These are phyloP conservation scores for Somateria mollissima DNA, from an alignment of 2,797 vertebrate species.

Conservation along the genomic window DNA sequence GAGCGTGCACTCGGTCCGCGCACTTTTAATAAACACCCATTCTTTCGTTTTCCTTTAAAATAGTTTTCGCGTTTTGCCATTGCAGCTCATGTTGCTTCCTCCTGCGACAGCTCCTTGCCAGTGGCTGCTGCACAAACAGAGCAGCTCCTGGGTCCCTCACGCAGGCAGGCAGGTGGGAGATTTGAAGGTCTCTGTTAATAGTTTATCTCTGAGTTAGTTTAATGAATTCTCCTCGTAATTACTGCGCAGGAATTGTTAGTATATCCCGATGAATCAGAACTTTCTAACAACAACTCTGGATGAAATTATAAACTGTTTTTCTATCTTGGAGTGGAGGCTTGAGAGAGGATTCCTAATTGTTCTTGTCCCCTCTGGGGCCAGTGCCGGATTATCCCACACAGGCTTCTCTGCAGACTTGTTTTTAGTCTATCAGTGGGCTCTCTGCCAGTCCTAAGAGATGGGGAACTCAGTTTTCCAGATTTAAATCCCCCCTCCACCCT, in stretches of 20 bases:
- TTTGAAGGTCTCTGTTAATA: conserved; percentile 37
- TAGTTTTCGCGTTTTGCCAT: neutral
- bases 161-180: conserved; percentile 28
- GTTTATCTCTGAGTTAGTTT: conserved; percentile 27
- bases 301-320: conserved; percentile 65
- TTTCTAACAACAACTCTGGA: conserved; percentile 60
- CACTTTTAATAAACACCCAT: neutral
- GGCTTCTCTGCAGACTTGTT: conserved; percentile 44
- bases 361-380: conserved; percentile 45
- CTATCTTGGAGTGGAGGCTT: conserved; percentile 63
- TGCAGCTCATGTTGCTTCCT: neutral
- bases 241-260: conserved; percentile 50
- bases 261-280: conserved; percentile 64
- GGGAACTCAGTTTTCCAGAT: conserved; percentile 45
- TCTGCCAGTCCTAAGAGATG: conserved; percentile 30
- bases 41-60: conserved; percentile 25
- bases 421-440: conserved; percentile 27
- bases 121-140: neutral
- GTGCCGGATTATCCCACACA: conserved; percentile 60
- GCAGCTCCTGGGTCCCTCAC: neutral
- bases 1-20: neutral
- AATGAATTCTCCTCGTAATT: conserved; percentile 36
- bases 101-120: neutral
- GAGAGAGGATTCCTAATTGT: conserved; percentile 66
- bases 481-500: conserved; percentile 16